phyloP scores from a whole-genome alignment of 2,113 vertebrate genomes.

The Oryzias curvinotus region DNA sequence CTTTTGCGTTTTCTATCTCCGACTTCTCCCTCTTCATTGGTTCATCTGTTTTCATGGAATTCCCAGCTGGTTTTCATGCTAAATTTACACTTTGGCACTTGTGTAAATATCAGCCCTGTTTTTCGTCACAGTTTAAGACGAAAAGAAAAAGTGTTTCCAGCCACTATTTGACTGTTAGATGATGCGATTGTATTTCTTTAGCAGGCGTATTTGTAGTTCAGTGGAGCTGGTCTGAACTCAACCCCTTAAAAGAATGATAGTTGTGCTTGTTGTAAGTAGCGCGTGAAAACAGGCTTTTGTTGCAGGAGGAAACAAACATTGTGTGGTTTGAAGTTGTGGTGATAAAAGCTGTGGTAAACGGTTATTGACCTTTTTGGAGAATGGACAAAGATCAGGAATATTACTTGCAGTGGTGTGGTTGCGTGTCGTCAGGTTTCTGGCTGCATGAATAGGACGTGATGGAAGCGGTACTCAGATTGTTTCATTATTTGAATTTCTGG shows the following conservation, averaged over 20 bases:
- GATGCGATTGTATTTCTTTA: slow-evolving; percentile 40
- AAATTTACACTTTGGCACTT: slow-evolving; percentile 26
- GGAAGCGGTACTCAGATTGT: slow-evolving; percentile 9
- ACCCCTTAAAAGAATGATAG: background rate
- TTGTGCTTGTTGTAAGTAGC: slow-evolving; percentile 8
- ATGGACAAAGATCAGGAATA: background rate
- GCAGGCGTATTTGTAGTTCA: background rate
- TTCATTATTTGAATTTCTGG: slow-evolving; percentile 21
- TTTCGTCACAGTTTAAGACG: slow-evolving; percentile 3
- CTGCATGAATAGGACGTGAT: slow-evolving; percentile 12
- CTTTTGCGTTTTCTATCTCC: slow-evolving; percentile 4
- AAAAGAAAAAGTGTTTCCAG: slow-evolving; percentile 9
- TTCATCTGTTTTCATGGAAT: background rate
- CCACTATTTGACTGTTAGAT: slow-evolving; percentile 48
- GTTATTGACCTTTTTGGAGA: background rate
- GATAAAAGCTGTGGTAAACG: background rate
- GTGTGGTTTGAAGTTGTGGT: background rate
- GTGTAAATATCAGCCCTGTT: slow-evolving; percentile 40
- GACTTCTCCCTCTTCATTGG: slow-evolving; percentile 1
- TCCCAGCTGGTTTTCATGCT: slow-evolving; percentile 13
- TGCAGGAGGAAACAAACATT: background rate
- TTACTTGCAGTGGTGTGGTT: too few relatives aligned
- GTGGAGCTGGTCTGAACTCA: background rate
- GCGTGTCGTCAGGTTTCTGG: background rate
- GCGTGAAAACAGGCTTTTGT: background rate